Evolutionary conservation across 2,113 vertebrate genomes (phyloP).

Genomic region (Rhinolophus sinicus): DNA sequence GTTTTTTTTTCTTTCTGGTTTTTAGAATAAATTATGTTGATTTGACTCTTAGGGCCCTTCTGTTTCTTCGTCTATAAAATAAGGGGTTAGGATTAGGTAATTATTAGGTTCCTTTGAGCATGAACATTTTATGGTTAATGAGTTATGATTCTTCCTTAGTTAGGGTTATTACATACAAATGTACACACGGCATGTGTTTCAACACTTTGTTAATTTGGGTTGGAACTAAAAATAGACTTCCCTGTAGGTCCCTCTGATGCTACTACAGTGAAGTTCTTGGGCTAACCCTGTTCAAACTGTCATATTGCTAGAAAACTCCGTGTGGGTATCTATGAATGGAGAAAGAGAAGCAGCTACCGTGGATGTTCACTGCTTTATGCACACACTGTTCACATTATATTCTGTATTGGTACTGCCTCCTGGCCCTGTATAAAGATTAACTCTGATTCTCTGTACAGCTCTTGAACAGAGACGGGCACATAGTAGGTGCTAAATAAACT

Average conservation of each 20-base stretch:
- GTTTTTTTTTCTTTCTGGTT: not conserved
- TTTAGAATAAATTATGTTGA: conserved; percentile 44
- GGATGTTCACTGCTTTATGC: not conserved
- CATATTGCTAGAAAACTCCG: not conserved
- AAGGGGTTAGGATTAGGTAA: not conserved
- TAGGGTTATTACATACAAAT: not conserved
- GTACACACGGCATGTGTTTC: not conserved
- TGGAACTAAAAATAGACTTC: conserved; percentile 15
- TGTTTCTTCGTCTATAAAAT: conserved; percentile 2
- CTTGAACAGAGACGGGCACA: not conserved
- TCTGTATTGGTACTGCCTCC: not conserved
- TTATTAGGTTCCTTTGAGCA: not conserved
- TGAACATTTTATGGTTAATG: not conserved
- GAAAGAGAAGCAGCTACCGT: not conserved
- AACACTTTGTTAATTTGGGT: not conserved
- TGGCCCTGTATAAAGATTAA: not conserved
- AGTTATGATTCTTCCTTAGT: not conserved
- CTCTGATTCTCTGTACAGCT: conserved; percentile 15
- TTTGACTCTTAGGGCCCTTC: not conserved
- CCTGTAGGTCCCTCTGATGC: not conserved
- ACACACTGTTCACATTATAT: not conserved
- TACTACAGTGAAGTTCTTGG: not conserved
- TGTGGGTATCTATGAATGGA: not conserved
- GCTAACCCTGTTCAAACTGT: not conserved
- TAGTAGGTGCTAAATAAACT: not conserved